Conservation (phyloP, 2,797 vertebrate species). For the Capromys pilorides region DNA sequence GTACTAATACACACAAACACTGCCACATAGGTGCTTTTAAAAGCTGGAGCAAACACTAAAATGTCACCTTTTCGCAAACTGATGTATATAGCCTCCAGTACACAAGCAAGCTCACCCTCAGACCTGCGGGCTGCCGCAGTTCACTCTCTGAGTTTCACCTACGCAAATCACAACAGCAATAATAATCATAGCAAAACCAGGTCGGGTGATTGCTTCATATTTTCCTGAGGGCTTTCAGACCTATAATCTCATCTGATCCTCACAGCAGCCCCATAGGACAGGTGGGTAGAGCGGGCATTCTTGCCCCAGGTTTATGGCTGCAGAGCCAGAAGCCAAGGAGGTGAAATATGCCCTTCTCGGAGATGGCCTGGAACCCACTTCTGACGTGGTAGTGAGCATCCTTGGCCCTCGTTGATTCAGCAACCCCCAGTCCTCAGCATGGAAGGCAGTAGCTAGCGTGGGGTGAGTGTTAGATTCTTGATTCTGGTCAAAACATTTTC, state of each 20-base stretch:
- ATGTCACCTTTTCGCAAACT: not conserved
- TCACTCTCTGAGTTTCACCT: not conserved
- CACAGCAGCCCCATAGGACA: not conserved
- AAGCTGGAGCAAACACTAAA: not conserved
- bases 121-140: not conserved
- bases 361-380: not conserved
- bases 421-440: not conserved
- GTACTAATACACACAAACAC: not conserved
- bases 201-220: not conserved
- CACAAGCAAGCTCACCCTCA: not conserved
- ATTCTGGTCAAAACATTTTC: conserved; percentile 59
- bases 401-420: not conserved
- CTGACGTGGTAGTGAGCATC: not conserved
- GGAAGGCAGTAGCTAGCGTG: not conserved
- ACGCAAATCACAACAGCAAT: conserved; percentile 22
- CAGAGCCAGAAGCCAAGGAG: not conserved
- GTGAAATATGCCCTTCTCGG: not conserved
- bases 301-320: not conserved
- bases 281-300: conserved; percentile 20
- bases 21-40: not conserved
- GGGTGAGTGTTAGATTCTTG: not conserved
- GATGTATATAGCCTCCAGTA: not conserved
- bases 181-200: not conserved
- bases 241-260: conserved; percentile 42
- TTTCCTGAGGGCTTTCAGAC: conserved; percentile 54